A percentile compares a stretch with the other conserved stretches of the same genome.
Conservation (phyloP, 2,113 vertebrate genomes). For the Ammodramus savannarum region DNA sequence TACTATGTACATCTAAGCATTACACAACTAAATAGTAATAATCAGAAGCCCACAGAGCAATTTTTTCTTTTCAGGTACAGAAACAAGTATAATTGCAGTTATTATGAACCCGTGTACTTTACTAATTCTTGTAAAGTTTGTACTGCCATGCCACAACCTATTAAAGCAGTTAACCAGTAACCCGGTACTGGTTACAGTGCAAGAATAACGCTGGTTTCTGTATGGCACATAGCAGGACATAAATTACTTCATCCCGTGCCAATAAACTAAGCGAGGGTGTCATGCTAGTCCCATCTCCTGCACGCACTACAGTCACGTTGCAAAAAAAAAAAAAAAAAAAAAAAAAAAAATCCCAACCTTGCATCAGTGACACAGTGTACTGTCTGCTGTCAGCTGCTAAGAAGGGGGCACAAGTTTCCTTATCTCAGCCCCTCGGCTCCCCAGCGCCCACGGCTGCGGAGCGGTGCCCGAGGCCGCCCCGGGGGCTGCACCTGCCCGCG, state of each 20-base stretch:
- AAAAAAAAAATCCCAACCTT: no score
- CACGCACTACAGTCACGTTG: not conserved
- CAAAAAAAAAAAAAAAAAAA: not conserved
- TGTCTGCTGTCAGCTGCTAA: not conserved
- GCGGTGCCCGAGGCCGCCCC: not conserved
- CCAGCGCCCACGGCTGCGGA: not conserved
- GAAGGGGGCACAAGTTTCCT: not conserved
- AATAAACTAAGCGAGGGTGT: not conserved
- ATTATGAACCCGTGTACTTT: not conserved
- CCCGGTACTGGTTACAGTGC: not conserved
- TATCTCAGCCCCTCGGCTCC: fast-evolving
- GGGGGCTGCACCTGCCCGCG: not conserved
- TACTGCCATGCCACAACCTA: not conserved
- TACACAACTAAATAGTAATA: not conserved
- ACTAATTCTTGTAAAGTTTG: not conserved
- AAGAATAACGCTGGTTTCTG: not conserved
- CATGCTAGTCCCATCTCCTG: not conserved
- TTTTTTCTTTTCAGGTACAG: not conserved
- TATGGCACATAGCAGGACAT: fast-evolving
- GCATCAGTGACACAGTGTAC: not conserved
- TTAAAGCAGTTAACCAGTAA: not conserved
- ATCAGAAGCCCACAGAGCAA: not conserved
- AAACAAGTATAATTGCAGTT: not conserved
- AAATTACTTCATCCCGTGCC: not conserved
- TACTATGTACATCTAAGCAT: not conserved